Evolutionary conservation across 2,888 invertebrate genomes (phyloP).

Genomic region (Exephanes ischioxanthus): DNA sequence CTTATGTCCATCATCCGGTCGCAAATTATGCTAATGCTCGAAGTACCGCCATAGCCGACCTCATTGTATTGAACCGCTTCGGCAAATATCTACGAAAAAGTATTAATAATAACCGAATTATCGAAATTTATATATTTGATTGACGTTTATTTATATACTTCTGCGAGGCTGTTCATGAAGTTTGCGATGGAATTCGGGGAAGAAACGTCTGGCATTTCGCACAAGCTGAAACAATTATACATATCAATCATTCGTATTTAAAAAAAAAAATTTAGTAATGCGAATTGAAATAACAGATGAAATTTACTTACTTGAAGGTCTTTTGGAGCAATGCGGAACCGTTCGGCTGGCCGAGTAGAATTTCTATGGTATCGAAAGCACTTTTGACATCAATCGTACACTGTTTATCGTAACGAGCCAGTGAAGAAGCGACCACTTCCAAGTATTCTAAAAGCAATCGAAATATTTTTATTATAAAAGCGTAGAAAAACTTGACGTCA

Average conservation of each 20-base stretch:
- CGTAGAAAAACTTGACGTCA: conserved; percentile 22
- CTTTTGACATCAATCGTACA: conserved; percentile 84
- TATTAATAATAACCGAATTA: background rate
- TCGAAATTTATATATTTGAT: background rate
- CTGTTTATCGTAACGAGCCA: conserved; percentile 84
- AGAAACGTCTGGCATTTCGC: conserved; percentile 75
- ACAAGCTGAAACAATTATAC: conserved; percentile 77
- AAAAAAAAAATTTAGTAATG: background rate
- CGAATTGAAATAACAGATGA: background rate
- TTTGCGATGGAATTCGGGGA: conserved; percentile 80
- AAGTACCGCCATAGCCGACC: conserved; percentile 47
- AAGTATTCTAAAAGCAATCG: conserved; percentile 85
- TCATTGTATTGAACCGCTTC: conserved; percentile 77
- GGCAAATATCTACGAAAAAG: conserved; percentile 74
- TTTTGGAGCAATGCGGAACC: conserved; percentile 83
- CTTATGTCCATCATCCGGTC: conserved; percentile 71
- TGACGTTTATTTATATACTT: conserved; percentile 69
- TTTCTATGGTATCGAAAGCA: conserved; percentile 82
- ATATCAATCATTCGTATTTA: background rate
- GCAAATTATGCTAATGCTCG: conserved; percentile 73
- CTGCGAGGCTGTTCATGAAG: conserved; percentile 82
- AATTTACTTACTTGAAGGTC: conserved; percentile 85
- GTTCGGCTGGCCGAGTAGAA: conserved; percentile 76
- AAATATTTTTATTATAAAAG: background rate
- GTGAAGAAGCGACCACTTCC: conserved; percentile 86